A percentile compares a stretch with the other conserved stretches of the same genome.
These are phyloP conservation scores for Zootoca vivipara DNA, from an alignment of 2,113 vertebrate species.

Conservation along the genomic window DNA sequence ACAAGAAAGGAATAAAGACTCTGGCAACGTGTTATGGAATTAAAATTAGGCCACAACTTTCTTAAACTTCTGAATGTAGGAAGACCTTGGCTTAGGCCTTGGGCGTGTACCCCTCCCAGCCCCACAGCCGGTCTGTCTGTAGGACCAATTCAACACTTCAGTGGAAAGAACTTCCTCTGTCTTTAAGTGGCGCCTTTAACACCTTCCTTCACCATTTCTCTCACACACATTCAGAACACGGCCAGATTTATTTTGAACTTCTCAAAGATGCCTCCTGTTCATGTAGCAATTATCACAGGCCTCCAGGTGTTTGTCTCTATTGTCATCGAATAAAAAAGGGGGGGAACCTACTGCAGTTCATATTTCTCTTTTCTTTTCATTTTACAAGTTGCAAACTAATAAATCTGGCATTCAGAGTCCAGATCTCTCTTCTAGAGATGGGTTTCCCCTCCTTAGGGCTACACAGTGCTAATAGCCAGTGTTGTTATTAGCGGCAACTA, in stretches of 20 bases:
- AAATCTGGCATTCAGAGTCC: slow-evolving; percentile 57
- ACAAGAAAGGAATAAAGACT: no score
- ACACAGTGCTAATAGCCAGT: slow-evolving; percentile 47
- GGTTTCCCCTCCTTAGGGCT: slow-evolving; percentile 32
- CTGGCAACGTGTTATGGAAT: no score
- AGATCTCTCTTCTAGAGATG: slow-evolving; percentile 36
- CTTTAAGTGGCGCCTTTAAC: neutral
- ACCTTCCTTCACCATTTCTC: slow-evolving; percentile 40
- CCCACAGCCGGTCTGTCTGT: no score
- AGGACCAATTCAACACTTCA: no score
- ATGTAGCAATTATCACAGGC: slow-evolving; percentile 59
- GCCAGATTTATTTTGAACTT: slow-evolving; percentile 57
- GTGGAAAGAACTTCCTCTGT: neutral
- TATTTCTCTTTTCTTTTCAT: slow-evolving; percentile 15
- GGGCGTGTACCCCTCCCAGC: no score
- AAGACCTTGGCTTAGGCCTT: no score
- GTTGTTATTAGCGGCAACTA: neutral
- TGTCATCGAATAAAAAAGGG: slow-evolving; percentile 30
- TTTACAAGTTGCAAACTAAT: slow-evolving; percentile 49
- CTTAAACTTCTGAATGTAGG: no score
- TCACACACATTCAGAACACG: slow-evolving; percentile 35
- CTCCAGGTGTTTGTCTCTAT: slow-evolving; percentile 50
- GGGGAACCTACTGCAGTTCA: slow-evolving; percentile 38
- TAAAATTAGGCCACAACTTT: no score
- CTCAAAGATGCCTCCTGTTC: slow-evolving; percentile 39